Evolutionary conservation across 2,797 vertebrate genomes (phyloP).

Genomic region (Acanthurus leucopareius): DNA sequence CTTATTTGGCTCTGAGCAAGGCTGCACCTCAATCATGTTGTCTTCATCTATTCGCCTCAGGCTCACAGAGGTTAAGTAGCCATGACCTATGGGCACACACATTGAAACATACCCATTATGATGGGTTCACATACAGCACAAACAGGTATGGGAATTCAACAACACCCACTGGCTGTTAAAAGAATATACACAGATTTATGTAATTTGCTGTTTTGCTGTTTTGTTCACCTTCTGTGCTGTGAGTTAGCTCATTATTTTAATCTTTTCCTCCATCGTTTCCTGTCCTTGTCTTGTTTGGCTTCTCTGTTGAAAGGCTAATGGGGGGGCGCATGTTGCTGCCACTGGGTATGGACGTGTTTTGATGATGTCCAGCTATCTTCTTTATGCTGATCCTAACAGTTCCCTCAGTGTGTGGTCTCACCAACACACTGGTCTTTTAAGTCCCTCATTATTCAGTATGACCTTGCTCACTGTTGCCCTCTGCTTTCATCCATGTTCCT

Average conservation of each 20-base stretch:
- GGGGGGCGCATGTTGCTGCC: slow-evolving; percentile 24
- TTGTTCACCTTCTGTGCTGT: slow-evolving; percentile 40
- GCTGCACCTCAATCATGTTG: slow-evolving; percentile 58
- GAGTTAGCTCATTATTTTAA: slow-evolving; percentile 58
- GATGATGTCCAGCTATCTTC: slow-evolving; percentile 41
- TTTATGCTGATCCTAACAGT: slow-evolving; percentile 50
- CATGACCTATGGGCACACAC: slow-evolving; percentile 2
- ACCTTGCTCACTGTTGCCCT: slow-evolving; percentile 21
- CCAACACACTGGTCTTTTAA: slow-evolving; percentile 56
- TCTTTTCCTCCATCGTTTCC: slow-evolving; percentile 28
- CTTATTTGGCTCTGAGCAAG: slow-evolving; percentile 55
- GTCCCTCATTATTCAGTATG: slow-evolving; percentile 56
- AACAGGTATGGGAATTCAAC: slow-evolving; percentile 6
- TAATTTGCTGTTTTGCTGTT: slow-evolving; percentile 37
- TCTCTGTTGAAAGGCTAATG: slow-evolving; percentile 53
- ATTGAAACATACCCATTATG: neutral
- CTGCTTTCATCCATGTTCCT: slow-evolving; percentile 14
- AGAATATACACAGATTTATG: slow-evolving; percentile 1
- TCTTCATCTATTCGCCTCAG: slow-evolving; percentile 54
- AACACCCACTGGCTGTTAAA: neutral
- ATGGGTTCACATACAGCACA: neutral
- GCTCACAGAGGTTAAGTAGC: slow-evolving; percentile 45
- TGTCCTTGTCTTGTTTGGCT: slow-evolving; percentile 52
- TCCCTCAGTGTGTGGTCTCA: slow-evolving; percentile 35
- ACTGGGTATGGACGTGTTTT: slow-evolving; percentile 31